Evolutionary conservation across 2,888 invertebrate species (phyloP), one percentile per base, ranked within the genome.

Genomic region (Ormia ochracea): DNA sequence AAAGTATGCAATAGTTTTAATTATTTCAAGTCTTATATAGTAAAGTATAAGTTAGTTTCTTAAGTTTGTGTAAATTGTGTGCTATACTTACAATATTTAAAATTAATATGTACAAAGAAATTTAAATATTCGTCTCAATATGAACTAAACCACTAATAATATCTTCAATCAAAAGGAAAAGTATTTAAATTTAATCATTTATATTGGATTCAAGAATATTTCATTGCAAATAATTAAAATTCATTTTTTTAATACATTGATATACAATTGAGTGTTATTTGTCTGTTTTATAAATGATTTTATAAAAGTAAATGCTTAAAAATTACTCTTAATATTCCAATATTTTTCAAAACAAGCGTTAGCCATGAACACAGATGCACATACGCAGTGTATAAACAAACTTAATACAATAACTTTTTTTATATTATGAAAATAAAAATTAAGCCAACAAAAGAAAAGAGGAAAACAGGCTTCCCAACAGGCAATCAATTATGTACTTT

Each of bases 261-360:
- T 72, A 52, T 56, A 73, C 66, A 72, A 56, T 59, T 59, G 66
- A 41, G 14, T 17, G 38, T 31, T 69, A 10, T 59, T 43, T 38
- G 6, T 17, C 50, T 54, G 2, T 36, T 36, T 66, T 61, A 56
- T 19, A 31, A 41, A 43, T 28, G 19, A 38, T 26, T 61, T 26
- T 69, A 72, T 61, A 76, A 73, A 80, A 76, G 72, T 80, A 73
- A 80, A 80, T 76, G 76, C 80, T 73, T 80, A 80, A 73, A 69
- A 58, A 72, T 66, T 72, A 80, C n/a, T 66, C 58, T 74, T 66
- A 54, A 54, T 41, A 61, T 69, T 45, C 19, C 23, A n/a, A 54
- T 76, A 17, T 28, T 70, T 61, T 31, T 10, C 23, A 52, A 68
- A 73, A 41, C 19, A 75, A 65, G 75, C 75, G 36, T 70, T 65